Base-by-base conservation (phyloP, 92 coral and sea anemone species). In the Hydrozoanthus gracilis region DNA sequence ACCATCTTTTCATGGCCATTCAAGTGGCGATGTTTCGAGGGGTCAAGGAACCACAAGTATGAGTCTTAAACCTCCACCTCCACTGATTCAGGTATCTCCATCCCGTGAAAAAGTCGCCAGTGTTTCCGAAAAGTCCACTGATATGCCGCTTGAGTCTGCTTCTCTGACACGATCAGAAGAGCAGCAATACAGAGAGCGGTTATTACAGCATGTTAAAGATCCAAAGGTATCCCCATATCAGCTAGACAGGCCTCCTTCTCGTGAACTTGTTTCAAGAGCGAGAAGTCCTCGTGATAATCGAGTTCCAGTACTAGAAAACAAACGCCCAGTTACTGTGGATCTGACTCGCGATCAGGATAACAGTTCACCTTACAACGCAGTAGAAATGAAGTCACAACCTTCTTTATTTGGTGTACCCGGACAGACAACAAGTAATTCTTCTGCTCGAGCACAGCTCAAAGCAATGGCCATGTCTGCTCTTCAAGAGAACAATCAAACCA, bases 371-470 rank as follows among this genome's bases (percentile, higher is more conserved):
- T 82, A 91, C 27, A 71, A 82, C 15, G 69, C 48, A 47, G 91
- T 76, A 77, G 76, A 39, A 8, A 6, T 88, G 11, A 52, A 84
- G 51, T 66, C 80, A 39, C 84, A 60, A 18, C 73, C 79, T 49
- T 50, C 79, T 4, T 7, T 74, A 60, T 60, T 62, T 39, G 71
- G 84, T 69, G 69, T 93, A 82, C 86, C 82, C 1, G 27, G 46
- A 6, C 54, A 83, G 13, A 14, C 84, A 9, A 56, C 83, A 76
- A 74, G 74, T 78, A 84, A 83, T 3, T 82, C 88, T n/a, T 95
- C 98, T 52, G 98, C 99, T 7, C 93, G 98, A 17, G 95, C 95
- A 74, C 91, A 76, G n/a, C 92, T 94, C 5, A 87, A 94, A 77
- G 95, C 95, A 47, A 87, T 94, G 82, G 98, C 98, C 17, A 77